Evolutionary conservation across 1,140 invertebrate species (phyloP).

Genomic region (Grapholita molesta): DNA sequence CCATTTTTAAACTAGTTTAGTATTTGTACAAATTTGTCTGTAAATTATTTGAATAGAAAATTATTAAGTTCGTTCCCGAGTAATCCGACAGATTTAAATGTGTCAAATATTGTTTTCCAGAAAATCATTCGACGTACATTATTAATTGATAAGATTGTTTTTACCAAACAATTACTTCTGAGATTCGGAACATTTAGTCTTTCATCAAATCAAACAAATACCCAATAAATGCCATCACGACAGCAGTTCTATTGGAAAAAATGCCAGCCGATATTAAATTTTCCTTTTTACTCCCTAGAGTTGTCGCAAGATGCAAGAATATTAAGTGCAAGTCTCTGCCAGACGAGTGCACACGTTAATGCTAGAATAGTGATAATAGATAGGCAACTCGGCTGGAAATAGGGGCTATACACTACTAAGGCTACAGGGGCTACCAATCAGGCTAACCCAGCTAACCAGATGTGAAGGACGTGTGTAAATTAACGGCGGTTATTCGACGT

Average conservation of each 20-base stretch:
- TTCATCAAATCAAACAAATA: neutral
- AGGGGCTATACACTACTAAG: too few relatives aligned
- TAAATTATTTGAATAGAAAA: too few relatives aligned
- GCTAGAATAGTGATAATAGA: neutral
- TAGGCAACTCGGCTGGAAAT: too few relatives aligned
- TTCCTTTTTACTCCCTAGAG: neutral
- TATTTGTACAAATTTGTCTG: too few relatives aligned
- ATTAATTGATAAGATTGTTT: neutral
- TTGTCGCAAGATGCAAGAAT: slow-evolving; percentile 16
- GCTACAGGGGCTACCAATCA: too few relatives aligned
- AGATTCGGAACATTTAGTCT: neutral
- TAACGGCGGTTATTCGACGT: too few relatives aligned
- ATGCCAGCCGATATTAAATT: slow-evolving; percentile 17
- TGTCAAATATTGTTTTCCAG: too few relatives aligned
- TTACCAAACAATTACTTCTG: neutral
- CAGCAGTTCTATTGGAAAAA: neutral
- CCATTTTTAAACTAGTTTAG: too few relatives aligned
- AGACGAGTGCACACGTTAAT: neutral
- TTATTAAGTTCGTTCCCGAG: too few relatives aligned
- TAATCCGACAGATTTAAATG: too few relatives aligned
- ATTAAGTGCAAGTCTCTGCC: slow-evolving; percentile 10
- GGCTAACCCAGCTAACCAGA: too few relatives aligned
- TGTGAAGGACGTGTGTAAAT: too few relatives aligned
- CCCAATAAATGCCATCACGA: neutral
- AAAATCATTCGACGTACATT: neutral